These are phyloP conservation scores for fruit fly (Drosophila melanogaster) DNA, from an alignment of 1,140 invertebrate species.

Conservation along the genomic window Release_6_plus_ISO1_MT NC_004354.4:19992501-19993000, in stretches of 20 bases:
- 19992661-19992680: no score
- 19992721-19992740: constrained; percentile 81
- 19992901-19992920: no score
- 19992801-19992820: not conserved
- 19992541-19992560: constrained; percentile 58
- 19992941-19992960: constrained; percentile 53
- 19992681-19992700: not conserved
- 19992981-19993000: not conserved
- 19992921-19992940: not conserved
- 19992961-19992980: constrained; percentile 28
- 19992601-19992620: constrained; percentile 70
- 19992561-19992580: constrained; percentile 47
- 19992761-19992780: constrained; percentile 49
- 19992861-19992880: constrained; percentile 27
- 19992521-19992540: constrained; percentile 46
- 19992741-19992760: constrained; percentile 64
- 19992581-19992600: constrained; percentile 61
- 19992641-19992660: not conserved
- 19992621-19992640: constrained; percentile 23
- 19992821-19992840: constrained; percentile 59
- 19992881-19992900: no score
- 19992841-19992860: constrained; percentile 64
- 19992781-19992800: not conserved
- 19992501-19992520: not conserved
- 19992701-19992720: constrained; percentile 63